These are phyloP conservation scores for Taphrorychus bicolor DNA, from an alignment of 2,888 invertebrate species.

Conservation along the genomic window DNA sequence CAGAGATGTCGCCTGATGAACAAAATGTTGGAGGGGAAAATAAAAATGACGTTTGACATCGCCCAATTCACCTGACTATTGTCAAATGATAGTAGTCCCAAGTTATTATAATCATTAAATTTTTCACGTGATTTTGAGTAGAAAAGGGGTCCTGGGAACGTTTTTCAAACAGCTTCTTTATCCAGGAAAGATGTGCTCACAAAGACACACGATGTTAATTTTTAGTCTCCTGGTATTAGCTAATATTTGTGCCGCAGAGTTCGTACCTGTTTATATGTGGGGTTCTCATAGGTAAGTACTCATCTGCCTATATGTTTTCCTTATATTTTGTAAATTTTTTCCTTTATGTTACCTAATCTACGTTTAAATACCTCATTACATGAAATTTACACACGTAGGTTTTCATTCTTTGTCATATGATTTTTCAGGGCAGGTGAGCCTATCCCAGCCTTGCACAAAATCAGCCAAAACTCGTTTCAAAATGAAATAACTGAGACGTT, in stretches of 20 bases:
- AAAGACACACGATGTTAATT: conserved; percentile 8
- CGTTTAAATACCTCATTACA: background rate
- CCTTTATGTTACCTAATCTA: background rate
- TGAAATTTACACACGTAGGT: background rate
- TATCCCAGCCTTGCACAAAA: conserved; percentile 55
- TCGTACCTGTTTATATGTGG: conserved; percentile 58
- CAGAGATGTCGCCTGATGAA: background rate
- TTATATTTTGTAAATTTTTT: no score
- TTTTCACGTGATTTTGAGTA: conserved; percentile 48
- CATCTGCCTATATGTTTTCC: no score
- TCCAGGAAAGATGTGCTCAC: conserved; percentile 18
- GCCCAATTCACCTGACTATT: conserved; percentile 46
- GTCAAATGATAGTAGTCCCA: conserved; percentile 47
- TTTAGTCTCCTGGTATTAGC: conserved; percentile 30
- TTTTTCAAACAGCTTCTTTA: conserved; percentile 7
- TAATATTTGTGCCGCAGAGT: conserved; percentile 49
- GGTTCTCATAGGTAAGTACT: conserved; percentile 55
- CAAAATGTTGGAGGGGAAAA: background rate
- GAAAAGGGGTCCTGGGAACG: conserved; percentile 3
- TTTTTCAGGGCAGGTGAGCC: conserved; percentile 48
- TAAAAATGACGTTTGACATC: conserved; percentile 21
- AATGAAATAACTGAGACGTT: conserved; percentile 51
- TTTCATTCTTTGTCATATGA: conserved; percentile 43
- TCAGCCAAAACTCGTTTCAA: conserved; percentile 55
- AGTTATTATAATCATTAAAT: conserved; percentile 40